Evolutionary conservation across 1,140 invertebrate species (phyloP).

Genomic region (Pseudomyrmex flavicornis): DNA sequence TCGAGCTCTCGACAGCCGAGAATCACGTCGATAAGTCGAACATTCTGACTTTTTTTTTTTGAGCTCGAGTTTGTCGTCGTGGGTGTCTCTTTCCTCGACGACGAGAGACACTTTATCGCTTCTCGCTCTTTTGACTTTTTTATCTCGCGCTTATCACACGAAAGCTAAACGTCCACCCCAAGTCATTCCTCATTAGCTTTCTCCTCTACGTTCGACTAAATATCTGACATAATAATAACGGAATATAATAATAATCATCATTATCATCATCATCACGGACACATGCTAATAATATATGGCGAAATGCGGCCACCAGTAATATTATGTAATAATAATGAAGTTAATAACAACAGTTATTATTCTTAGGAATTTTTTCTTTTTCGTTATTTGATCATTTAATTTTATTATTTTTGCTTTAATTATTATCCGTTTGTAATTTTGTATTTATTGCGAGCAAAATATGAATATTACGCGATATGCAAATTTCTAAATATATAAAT

Average conservation of each 20-base stretch:
- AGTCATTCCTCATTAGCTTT: constrained; percentile 38
- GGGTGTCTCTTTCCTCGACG: constrained; percentile 33
- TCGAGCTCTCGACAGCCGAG: neutral
- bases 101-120: constrained; percentile 55
- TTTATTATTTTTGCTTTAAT: neutral
- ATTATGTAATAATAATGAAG: neutral
- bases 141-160: constrained; percentile 33
- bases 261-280: neutral
- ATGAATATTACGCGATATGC: neutral
- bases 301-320: neutral
- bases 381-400: constrained; percentile 26
- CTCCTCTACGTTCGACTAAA: neutral
- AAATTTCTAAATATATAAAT: neutral
- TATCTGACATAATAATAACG: constrained; percentile 25
- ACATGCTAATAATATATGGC: constrained; percentile 4
- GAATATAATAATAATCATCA: constrained; percentile 35
- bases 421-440: neutral
- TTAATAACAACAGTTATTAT: constrained; percentile 1
- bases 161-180: constrained; percentile 15
- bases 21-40: constrained; percentile 24
- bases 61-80: constrained; percentile 24
- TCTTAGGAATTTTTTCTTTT: neutral
- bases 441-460: neutral
- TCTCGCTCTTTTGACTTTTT: constrained; percentile 37
- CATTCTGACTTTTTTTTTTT: constrained; percentile 21